Base-by-base conservation (phyloP, 2,113 vertebrate genomes). In the Corythoichthys haematopterus region DNA sequence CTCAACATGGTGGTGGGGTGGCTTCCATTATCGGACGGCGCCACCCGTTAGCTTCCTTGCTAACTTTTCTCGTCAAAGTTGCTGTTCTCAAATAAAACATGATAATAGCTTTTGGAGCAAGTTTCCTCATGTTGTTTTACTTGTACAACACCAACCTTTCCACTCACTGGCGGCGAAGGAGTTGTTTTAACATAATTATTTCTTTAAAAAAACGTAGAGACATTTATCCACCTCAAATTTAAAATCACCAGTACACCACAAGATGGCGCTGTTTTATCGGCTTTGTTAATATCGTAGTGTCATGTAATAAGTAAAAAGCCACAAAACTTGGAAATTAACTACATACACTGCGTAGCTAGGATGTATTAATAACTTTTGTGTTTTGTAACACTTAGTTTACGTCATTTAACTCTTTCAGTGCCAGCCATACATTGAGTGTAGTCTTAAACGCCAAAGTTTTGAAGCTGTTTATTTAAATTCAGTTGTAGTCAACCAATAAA, bases 1-100 rank as follows among this genome's bases (percentile, higher is more conserved):
- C 28, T 9, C 15, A 15, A 1, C 7, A 33, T 14, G 36, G 37
- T 9, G 3, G 0, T 0, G 0, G 0, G 0, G 0, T 0, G 6
- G 66, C 0, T 40, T 78, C 87, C 76, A 78, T 83, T 81, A 60
- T 72, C 83, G 83, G 85, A 84, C 83, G 61, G 0, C 1, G 12
- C 1, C 2, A 2, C n/a, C 4, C 0, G 1, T 1, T 53, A 68
- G 48, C 66, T n/a, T 66, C 4, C 45, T 14, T 53, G 64, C 50
- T 65, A 65, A 65, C 50, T 65, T 65, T 52, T 53, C 33, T 1
- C 16, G 37, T 38, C 4, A 46, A 65, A 65, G 47, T 65, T 52
- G 10, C 36, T 37, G 6, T 38, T 51, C 9, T 8, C 13, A 35
- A 14, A 2, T 6, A 6, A 36, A 15, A 15, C 11, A 28, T 28